A percentile compares a stretch with the other conserved stretches of the same genome.
These are phyloP conservation scores for Apamea epomidion DNA, from an alignment of 2,888 invertebrate species.

Conservation along the genomic window DNA sequence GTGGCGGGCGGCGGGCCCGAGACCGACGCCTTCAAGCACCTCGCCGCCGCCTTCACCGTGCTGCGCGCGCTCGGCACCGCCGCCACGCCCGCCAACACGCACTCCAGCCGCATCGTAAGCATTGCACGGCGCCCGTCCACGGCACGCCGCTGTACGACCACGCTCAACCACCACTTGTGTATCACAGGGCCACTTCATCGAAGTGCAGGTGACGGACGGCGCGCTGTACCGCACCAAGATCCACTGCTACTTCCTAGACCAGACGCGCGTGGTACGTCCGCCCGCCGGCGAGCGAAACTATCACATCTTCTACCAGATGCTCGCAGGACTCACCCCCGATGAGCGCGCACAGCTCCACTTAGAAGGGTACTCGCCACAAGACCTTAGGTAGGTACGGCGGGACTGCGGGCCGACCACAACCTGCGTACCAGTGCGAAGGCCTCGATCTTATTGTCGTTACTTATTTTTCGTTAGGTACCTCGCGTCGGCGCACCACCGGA, in stretches of 20 bases:
- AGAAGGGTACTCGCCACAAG: slow-evolving; percentile 95
- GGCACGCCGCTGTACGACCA: not conserved
- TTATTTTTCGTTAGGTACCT: slow-evolving; percentile 90
- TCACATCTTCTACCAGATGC: slow-evolving; percentile 98
- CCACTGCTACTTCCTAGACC: slow-evolving; percentile 98
- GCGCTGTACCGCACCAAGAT: slow-evolving; percentile 98
- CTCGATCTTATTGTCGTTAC: not conserved
- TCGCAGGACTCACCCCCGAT: slow-evolving; percentile 96
- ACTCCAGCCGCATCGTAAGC: slow-evolving; percentile 97
- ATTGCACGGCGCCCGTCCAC: not conserved
- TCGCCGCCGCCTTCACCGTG: slow-evolving; percentile 98
- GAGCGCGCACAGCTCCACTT: slow-evolving; percentile 96
- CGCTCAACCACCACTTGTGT: not conserved
- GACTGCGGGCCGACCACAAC: not conserved
- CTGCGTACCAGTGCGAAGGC: not conserved
- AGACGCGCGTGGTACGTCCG: slow-evolving; percentile 97
- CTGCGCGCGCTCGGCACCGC: slow-evolving; percentile 97
- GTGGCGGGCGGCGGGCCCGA: slow-evolving; percentile 98
- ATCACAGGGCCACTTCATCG: slow-evolving; percentile 97
- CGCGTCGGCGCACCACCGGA: slow-evolving; percentile 92
- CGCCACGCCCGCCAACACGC: slow-evolving; percentile 96
- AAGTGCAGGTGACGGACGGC: slow-evolving; percentile 98
- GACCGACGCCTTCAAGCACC: slow-evolving; percentile 98
- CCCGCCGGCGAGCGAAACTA: slow-evolving; percentile 97
- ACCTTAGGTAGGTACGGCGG: slow-evolving; percentile 91